phyloP scores from a whole-genome alignment of 2,888 invertebrate genomes.

The Iselma pallidipennis region DNA sequence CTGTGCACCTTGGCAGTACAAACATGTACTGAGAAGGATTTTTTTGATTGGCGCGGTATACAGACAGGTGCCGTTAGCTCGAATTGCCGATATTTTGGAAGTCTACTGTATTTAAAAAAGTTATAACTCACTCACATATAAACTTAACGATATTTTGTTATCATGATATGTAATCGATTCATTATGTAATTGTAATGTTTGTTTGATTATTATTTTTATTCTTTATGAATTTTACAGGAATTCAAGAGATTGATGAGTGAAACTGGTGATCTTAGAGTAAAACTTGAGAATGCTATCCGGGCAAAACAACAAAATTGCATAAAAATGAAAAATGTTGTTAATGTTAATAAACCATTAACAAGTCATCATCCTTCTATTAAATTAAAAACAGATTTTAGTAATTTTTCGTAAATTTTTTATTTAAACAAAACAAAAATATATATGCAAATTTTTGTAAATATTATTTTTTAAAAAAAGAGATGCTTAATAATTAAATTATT shows the following conservation, averaged over 20 bases:
- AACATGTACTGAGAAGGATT: no score
- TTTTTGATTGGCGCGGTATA: no score
- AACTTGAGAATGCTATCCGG: constrained; percentile 85
- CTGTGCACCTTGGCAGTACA: no score
- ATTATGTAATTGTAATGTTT: no score
- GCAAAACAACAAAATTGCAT: constrained; percentile 67
- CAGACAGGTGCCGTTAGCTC: no score
- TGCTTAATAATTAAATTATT: not conserved
- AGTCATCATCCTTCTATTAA: constrained; percentile 76
- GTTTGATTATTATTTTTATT: constrained; percentile 13
- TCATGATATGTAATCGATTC: no score
- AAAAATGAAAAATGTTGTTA: constrained; percentile 57
- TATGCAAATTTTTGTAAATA: constrained; percentile 6
- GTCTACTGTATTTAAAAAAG: no score
- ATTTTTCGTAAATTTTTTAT: constrained; percentile 68
- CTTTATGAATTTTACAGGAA: constrained; percentile 65
- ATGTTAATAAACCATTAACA: constrained; percentile 49
- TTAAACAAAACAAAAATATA: constrained; percentile 1
- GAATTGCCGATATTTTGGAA: no score
- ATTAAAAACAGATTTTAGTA: constrained; percentile 93
- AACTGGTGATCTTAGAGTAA: constrained; percentile 75
- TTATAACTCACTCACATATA: no score
- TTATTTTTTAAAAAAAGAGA: constrained; percentile 2
- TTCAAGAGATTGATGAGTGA: constrained; percentile 90
- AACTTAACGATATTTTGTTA: no score